Conservation (phyloP, 2,888 invertebrate species). For the Hoplodrina ambigua region DNA sequence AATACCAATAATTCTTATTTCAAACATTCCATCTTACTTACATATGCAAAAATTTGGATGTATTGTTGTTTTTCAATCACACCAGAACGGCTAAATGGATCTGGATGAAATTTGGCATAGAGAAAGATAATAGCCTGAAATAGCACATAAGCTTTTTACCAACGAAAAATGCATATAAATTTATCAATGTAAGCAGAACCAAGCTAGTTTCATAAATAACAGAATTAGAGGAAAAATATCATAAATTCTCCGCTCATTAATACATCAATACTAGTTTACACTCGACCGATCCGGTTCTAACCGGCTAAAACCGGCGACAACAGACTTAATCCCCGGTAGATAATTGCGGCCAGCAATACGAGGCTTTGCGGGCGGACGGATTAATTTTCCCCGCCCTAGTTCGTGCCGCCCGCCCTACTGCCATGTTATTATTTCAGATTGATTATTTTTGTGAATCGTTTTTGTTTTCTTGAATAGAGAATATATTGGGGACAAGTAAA, state of each 20-base stretch:
- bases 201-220: conserved; percentile 1
- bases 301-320: conserved; percentile 61
- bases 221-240: conserved; percentile 13
- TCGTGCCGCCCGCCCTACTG: conserved; percentile 65
- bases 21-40: no score
- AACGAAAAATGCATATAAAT: no score
- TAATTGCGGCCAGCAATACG: conserved; percentile 80
- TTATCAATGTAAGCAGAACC: not conserved
- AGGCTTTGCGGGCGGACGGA: conserved; percentile 74
- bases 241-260: conserved; percentile 24
- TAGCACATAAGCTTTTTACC: no score
- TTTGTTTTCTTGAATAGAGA: conserved; percentile 25
- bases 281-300: conserved; percentile 49
- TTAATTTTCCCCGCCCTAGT: conserved; percentile 78
- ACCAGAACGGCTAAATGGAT: no score
- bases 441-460: conserved; percentile 48
- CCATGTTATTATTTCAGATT: conserved; percentile 53
- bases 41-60: no score
- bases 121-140: no score
- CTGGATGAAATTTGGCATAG: no score
- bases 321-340: conserved; percentile 74
- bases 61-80: no score
- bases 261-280: conserved; percentile 57
- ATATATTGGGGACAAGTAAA: not conserved
- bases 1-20: no score